Base-by-base conservation (phyloP, 2,113 vertebrate species). In the Anguilla rostrata region DNA sequence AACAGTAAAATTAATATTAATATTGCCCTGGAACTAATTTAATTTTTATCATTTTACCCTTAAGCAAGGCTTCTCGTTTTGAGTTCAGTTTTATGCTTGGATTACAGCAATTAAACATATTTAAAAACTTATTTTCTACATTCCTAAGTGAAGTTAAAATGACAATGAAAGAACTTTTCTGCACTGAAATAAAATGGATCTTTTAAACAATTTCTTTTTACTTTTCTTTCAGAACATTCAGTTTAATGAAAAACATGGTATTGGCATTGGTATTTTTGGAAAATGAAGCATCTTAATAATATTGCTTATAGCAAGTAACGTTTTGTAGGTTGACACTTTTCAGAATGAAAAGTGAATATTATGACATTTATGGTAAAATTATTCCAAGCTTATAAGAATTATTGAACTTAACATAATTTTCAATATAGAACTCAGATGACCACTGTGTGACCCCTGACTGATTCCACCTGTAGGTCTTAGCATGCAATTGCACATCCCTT, bases 1-100 rank as follows among this genome's bases (percentile, higher is more conserved):
- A 4, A 34, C 71, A 34, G 71, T n/a, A 49, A 60, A 87, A 80
- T 82, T 39, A 81, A 71, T 22, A 80, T 82, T 39, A 81, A 71
- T 22, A 71, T 14, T 60, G 41, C 57, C 53, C 40, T 81, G 83
- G 40, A 43, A 60, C 39, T 20, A 81, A 87, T 81, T 22, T 2
- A 2, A 80, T 80, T 87, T 84, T 84, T 84, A 87, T 84, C 78
- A 87, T 29, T 87, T 7, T n/a, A 22, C 83, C 83, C 82, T 43
- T 56, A 87, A 80, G 86, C 40, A 84, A 83, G 75, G 16, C 53
- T 11, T 18, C 39, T 78, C 29, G n/a, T 80, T 84, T 60, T 80
- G 78, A 60, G 81, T 80, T 78, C 83, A 34, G 84, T 80, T 87
- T 87, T 83, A 84, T 87, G 86, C 86, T 84, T 87, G 86, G 71